These are phyloP conservation scores for Bufo bufo DNA, from an alignment of 2,113 vertebrate genomes.

Conservation along the genomic window DNA sequence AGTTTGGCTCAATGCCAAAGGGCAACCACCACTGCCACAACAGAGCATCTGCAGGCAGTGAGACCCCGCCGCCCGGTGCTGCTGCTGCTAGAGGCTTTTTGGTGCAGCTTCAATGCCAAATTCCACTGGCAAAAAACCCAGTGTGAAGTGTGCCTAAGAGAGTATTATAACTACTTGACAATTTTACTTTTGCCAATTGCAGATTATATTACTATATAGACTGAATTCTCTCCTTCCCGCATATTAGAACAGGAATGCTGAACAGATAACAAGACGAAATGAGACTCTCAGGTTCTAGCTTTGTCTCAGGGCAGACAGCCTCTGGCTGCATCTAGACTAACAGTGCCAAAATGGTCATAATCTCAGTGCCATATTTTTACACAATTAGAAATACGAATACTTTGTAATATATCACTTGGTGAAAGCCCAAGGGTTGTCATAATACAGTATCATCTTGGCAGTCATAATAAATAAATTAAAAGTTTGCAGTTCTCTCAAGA, in stretches of 20 bases:
- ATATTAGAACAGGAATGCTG: neutral
- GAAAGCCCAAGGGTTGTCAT: neutral
- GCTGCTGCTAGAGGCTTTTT: too few species aligned
- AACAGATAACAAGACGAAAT: neutral
- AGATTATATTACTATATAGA: neutral
- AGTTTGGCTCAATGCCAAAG: too few species aligned
- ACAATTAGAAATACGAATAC: slow-evolving; percentile 2
- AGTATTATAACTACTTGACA: too few species aligned
- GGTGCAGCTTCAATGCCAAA: too few species aligned
- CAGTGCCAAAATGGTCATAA: slow-evolving; percentile 20
- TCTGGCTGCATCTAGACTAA: neutral
- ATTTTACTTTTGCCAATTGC: neutral
- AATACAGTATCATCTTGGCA: slow-evolving; percentile 41
- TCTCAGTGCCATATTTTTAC: neutral
- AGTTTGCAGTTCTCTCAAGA: slow-evolving; percentile 13
- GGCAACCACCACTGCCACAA: too few species aligned
- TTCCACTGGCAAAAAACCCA: too few species aligned
- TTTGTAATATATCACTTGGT: slow-evolving; percentile 16
- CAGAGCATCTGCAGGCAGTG: too few species aligned
- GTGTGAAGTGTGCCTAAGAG: too few species aligned
- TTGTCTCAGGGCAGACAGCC: too few species aligned
- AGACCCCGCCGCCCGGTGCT: too few species aligned
- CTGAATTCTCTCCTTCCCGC: neutral
- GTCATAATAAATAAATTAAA: neutral
- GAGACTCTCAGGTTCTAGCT: neutral